Evolutionary conservation across 2,113 vertebrate species (phyloP).

Genomic region (Toxostoma redivivum): DNA sequence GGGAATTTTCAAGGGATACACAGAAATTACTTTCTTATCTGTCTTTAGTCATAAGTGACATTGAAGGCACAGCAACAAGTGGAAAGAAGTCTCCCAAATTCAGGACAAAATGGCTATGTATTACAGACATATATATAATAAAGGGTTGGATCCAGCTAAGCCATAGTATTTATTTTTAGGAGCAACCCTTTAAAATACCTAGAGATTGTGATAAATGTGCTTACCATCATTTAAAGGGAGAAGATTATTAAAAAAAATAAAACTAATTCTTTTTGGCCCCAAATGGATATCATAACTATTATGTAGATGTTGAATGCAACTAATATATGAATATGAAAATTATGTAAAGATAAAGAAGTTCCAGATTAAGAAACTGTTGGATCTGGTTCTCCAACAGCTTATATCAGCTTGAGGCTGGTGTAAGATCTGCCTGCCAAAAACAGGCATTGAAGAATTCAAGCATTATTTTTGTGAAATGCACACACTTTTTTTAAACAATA

Average conservation of each 20-base stretch:
- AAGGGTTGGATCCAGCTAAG: background rate
- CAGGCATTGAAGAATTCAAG: background rate
- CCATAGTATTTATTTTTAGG: background rate
- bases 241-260: background rate
- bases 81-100: background rate
- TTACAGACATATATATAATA: background rate
- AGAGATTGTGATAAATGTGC: background rate
- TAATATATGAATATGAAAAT: background rate
- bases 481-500: background rate
- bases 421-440: background rate
- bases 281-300: background rate
- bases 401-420: background rate
- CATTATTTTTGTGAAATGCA: background rate
- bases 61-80: background rate
- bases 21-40: background rate
- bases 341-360: background rate
- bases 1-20: background rate
- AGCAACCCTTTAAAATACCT: background rate
- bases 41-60: background rate
- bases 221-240: background rate
- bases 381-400: background rate
- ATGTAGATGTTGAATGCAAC: background rate
- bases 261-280: background rate
- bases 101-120: background rate
- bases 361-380: background rate